phyloP scores from a whole-genome alignment of 2,113 vertebrate genomes.

The Dipodomys merriami region DNA sequence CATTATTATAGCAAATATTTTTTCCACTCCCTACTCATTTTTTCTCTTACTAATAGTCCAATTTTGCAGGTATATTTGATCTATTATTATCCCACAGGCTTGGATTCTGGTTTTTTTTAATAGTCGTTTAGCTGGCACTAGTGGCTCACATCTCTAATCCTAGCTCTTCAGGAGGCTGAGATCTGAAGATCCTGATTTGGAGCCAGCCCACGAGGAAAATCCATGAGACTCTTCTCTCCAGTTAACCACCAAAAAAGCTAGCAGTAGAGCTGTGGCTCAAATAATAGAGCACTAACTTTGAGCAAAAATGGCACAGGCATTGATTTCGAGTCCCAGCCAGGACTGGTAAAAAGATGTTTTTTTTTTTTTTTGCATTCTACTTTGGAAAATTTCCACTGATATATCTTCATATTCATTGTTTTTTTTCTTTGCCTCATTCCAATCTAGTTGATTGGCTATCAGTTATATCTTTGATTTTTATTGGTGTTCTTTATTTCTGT shows the following conservation, averaged over 20 bases:
- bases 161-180: no score
- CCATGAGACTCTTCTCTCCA: no score
- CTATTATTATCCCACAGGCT: neutral
- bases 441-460: neutral
- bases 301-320: no score
- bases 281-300: no score
- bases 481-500: neutral
- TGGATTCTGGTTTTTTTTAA: neutral
- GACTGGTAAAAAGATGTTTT: no score
- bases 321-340: no score
- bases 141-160: no score
- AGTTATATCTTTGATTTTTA: neutral
- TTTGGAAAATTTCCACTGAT: neutral
- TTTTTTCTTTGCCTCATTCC: neutral
- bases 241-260: no score
- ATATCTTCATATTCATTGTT: neutral
- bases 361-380: neutral
- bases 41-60: neutral
- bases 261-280: no score
- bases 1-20: neutral
- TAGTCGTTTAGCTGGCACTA: neutral
- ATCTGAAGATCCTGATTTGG: no score
- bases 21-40: neutral
- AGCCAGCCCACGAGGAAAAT: no score
- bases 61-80: neutral